Evolutionary conservation across 2,888 invertebrate genomes (phyloP), one percentile per base, ranked within the genome.

Genomic region (Hirudinaria manillensis): DNA sequence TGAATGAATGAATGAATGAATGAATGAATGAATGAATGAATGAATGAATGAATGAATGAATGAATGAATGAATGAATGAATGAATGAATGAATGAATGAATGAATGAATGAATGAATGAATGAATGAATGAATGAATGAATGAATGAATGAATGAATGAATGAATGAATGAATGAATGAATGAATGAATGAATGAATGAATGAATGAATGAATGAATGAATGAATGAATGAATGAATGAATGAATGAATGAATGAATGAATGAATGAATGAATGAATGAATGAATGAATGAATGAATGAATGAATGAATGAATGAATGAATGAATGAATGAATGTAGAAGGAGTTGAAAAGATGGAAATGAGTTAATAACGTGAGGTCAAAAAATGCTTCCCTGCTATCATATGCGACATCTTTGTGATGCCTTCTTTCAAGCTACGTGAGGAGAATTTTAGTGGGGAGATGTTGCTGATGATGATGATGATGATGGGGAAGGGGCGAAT

Each of bases 371-470:
- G 29, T 27, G 27, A 27, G 61, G 29, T 27, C 61, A 61, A 61
- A 61, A 24, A 61, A 61, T 61, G 45, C 45, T 45, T 45, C 45
- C 16, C 45, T 45, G 45, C 45, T 45, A 45, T 45, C 45, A 45
- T 45, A 45, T 45, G 45, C 45, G 45, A 36, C 36, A 36, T 56
- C 61, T 56, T 56, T 56, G 24, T 56, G 61, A 45, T 45, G 45
- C 13, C 45, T 45, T 16, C 45, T 16, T 45, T 45, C 45, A 16
- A 16, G 16, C 45, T 45, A 61, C 61, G 61, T 61, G 61, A 61
- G 19, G 13, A 27, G 24, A 29, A 27, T 29, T 61, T 61, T 29
- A 61, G 29, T 24, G 21, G 82, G 34, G 84, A 80, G 3, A 61
- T 61, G 61, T 19, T 61, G 61, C 13, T 13, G 61, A 61, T 13